Percentiles rank a stretch among this genome's conserved stretches.
phyloP scores from a whole-genome alignment of 2,797 vertebrate genomes.

The Poecilia picta region DNA sequence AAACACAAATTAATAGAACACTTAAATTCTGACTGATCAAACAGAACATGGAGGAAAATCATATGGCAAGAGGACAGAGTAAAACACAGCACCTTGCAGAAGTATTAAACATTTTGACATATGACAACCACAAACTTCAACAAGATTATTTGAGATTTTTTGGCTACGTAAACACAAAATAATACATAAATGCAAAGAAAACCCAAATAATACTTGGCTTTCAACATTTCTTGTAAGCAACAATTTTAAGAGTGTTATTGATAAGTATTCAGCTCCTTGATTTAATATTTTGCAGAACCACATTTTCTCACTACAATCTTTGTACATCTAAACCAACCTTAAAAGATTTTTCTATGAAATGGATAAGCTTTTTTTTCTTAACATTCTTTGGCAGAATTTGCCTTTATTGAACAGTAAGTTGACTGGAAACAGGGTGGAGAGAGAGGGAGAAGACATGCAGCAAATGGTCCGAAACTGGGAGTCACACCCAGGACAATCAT shows the following conservation, averaged over 20 bases:
- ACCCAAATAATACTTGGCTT: not conserved
- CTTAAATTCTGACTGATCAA: constrained; percentile 37
- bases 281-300: not conserved
- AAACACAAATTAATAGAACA: constrained; percentile 51
- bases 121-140: not conserved
- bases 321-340: not conserved
- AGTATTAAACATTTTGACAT: not conserved
- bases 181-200: not conserved
- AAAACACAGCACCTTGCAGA: constrained; percentile 4
- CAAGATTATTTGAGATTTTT: not conserved
- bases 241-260: not conserved
- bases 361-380: not conserved
- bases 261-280: not conserved
- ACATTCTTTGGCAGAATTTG: not conserved
- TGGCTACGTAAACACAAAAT: not conserved
- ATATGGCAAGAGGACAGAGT: constrained; percentile 27
- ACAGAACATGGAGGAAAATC: constrained; percentile 31
- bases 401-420: not conserved
- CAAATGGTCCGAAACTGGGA: not conserved
- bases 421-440: not conserved
- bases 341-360: not conserved
- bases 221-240: not conserved
- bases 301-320: not conserved
- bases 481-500: not conserved
- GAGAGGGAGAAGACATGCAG: not conserved